Conservation (phyloP, 2,797 vertebrate genomes). For the Propithecus deckenii region DNA sequence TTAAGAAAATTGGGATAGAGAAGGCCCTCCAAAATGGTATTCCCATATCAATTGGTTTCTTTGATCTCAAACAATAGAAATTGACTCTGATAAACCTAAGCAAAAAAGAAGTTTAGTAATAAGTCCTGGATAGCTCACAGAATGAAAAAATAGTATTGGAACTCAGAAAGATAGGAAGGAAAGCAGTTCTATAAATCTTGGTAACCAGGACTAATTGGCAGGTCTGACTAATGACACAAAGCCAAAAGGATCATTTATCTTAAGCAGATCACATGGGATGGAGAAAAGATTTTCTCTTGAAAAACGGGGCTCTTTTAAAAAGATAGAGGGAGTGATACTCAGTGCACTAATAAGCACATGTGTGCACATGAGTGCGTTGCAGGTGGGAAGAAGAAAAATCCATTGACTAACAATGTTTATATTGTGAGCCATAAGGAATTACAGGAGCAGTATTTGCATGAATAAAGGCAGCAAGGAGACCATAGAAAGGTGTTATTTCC, state of each 20-base stretch:
- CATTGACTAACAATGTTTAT: background rate
- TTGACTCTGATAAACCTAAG: background rate
- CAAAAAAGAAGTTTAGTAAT: background rate
- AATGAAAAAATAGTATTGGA: background rate
- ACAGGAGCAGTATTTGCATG: background rate
- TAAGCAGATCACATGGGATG: background rate
- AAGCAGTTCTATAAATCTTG: background rate
- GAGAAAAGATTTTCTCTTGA: background rate
- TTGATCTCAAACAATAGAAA: background rate
- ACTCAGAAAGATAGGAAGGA: background rate
- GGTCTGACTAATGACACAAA: background rate
- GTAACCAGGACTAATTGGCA: background rate
- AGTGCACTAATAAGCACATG: no score
- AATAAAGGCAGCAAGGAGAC: background rate
- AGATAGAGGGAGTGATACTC: background rate
- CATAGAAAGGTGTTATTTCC: background rate
- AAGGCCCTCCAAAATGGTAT: background rate
- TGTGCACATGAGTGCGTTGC: background rate
- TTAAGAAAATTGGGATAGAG: background rate
- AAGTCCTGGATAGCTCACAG: background rate
- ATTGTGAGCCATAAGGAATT: background rate
- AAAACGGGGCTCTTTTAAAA: background rate
- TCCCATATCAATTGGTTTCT: background rate
- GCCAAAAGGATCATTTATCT: background rate
- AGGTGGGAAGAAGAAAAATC: background rate